Percentiles rank a stretch among this genome's conserved stretches.
Conservation (phyloP, 2,797 vertebrate species). For the Falco concolor region DNA sequence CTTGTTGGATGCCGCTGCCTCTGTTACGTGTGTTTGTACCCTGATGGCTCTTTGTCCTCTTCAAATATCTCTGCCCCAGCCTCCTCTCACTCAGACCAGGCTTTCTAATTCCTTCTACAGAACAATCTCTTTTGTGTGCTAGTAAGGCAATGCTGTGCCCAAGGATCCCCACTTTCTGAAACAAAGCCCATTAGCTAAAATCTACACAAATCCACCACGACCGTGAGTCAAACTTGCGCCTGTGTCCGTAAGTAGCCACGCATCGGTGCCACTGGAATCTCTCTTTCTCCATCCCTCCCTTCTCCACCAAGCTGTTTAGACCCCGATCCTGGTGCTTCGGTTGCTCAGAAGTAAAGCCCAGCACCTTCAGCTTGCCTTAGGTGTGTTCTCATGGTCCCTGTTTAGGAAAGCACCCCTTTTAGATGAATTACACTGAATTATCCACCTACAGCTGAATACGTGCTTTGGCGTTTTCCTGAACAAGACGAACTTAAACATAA, state of each 20-base stretch:
- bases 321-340: not conserved
- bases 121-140: not conserved
- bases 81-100: not conserved
- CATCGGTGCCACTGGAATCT: not conserved
- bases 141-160: rapidly evolving
- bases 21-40: not conserved
- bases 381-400: not conserved
- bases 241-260: not conserved
- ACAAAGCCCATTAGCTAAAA: not conserved
- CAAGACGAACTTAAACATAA: not conserved
- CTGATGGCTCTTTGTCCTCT: not conserved
- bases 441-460: not conserved
- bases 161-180: not conserved
- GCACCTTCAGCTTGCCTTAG: not conserved
- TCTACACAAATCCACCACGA: not conserved
- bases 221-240: rapidly evolving
- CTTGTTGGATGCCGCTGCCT: not conserved
- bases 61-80: not conserved
- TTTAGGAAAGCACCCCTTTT: not conserved
- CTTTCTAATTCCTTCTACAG: not conserved
- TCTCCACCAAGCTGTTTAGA: not conserved
- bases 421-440: not conserved
- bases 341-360: not conserved
- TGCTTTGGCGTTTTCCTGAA: not conserved
- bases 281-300: not conserved